Evolutionary conservation across 2,113 vertebrate genomes (phyloP).

Genomic region (Microcebus lehilahytsara): DNA sequence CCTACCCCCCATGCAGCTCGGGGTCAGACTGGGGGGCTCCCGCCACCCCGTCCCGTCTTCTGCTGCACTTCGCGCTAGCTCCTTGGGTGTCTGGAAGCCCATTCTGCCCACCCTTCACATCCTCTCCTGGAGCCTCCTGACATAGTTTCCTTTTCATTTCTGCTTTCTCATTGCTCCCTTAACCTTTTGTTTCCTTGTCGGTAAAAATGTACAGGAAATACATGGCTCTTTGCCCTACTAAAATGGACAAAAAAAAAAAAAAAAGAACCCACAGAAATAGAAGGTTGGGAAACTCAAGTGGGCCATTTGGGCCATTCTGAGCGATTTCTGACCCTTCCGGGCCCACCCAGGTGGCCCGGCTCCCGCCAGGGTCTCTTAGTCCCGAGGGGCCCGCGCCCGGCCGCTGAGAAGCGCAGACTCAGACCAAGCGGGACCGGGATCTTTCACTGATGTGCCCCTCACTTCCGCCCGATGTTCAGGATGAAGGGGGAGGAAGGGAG

Average conservation of each 20-base stretch:
- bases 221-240: not conserved
- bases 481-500: not conserved
- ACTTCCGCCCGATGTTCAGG: not conserved
- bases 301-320: not conserved
- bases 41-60: fast-evolving
- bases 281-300: not conserved
- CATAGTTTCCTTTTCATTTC: not conserved
- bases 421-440: not conserved
- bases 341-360: not conserved
- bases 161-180: not conserved
- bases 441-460: not conserved
- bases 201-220: not conserved
- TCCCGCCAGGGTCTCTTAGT: not conserved
- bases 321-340: not conserved
- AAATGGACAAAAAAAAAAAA: not conserved
- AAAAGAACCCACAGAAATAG: not conserved
- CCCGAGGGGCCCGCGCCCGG: fast-evolving
- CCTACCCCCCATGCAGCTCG: not conserved
- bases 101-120: fast-evolving
- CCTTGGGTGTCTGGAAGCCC: fast-evolving
- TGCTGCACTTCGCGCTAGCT: fast-evolving
- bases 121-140: no score
- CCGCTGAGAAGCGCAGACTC: not conserved
- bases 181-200: not conserved
- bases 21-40: not conserved